Conservation (phyloP, 2,797 vertebrate genomes). For the Lemur catta region DNA sequence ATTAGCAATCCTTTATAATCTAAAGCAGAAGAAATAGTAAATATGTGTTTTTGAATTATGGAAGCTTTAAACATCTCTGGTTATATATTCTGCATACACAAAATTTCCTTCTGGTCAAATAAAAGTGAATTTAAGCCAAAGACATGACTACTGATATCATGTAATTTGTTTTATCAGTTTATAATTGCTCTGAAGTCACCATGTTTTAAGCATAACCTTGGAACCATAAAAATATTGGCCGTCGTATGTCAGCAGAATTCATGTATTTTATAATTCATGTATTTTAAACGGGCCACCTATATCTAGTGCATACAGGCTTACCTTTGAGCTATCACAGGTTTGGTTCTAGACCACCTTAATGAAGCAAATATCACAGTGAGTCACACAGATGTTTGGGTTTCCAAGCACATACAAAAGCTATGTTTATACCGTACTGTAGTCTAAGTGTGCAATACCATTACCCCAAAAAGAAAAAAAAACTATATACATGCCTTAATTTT, state of each 20-base stretch:
- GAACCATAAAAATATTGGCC: not conserved
- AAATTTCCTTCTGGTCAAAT: not conserved
- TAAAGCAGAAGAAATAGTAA: not conserved
- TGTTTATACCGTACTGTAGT: not conserved
- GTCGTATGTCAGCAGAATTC: not conserved
- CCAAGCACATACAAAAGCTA: not conserved
- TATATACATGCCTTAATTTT: not conserved
- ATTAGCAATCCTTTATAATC: not conserved
- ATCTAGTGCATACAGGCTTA: not conserved
- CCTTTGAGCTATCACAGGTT: not conserved
- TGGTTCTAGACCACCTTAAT: not conserved
- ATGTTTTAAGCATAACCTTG: not conserved
- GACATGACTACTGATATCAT: not conserved
- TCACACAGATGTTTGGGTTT: not conserved
- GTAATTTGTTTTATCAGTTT: not conserved
- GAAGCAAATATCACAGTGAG: not conserved
- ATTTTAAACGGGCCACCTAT: not conserved
- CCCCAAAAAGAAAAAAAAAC: not conserved
- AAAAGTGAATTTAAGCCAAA: not conserved
- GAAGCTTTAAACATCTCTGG: not conserved
- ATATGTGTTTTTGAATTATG: not conserved
- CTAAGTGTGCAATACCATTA: not conserved
- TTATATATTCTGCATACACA: not conserved
- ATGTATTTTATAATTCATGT: not conserved
- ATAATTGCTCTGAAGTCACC: not conserved